phyloP scores from a whole-genome alignment of 2,113 vertebrate genomes.

The Stictonetta naevosa region DNA sequence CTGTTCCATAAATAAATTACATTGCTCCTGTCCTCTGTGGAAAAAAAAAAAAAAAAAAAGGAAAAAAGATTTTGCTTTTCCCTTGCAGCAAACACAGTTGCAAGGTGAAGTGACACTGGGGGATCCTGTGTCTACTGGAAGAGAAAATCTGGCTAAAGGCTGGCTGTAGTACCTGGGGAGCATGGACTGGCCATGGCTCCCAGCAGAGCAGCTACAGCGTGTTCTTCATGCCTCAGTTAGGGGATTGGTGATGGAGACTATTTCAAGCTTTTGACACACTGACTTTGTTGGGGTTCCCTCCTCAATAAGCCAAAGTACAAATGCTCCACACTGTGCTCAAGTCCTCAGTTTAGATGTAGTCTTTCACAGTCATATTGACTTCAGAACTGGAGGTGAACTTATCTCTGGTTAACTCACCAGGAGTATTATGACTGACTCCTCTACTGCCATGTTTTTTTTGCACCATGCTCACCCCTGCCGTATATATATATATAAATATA shows the following conservation, averaged over 20 bases:
- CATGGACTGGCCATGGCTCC: fast-evolving
- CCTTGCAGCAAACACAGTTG: neutral
- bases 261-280: neutral
- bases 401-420: neutral
- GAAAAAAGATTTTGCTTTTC: neutral
- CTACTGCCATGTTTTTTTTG: neutral
- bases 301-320: neutral
- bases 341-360: neutral
- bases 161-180: neutral
- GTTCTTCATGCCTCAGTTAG: neutral
- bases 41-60: neutral
- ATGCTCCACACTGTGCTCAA: fast-evolving
- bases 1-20: neutral
- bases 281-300: neutral
- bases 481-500: fast-evolving
- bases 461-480: fast-evolving
- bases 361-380: neutral
- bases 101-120: neutral
- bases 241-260: neutral
- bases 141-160: neutral
- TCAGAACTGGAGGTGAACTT: neutral
- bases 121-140: neutral
- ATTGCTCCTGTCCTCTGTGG: neutral
- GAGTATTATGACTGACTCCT: neutral
- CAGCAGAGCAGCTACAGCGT: neutral